phyloP scores from a whole-genome alignment of 2,797 vertebrate genomes.

The Simalia tracyae region DNA sequence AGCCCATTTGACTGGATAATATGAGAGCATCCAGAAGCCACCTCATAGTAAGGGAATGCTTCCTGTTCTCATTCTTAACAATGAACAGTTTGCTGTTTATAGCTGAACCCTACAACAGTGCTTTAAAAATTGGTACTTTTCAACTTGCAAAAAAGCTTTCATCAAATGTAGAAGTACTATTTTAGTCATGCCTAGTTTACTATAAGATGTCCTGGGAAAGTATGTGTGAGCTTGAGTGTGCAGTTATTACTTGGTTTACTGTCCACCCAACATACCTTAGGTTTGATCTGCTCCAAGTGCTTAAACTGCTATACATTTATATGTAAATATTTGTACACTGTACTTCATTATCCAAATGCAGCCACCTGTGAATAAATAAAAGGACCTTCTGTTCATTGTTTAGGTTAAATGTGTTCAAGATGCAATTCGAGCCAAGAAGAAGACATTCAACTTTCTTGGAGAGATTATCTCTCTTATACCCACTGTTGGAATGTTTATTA shows the following conservation, averaged over 20 bases:
- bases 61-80: not conserved
- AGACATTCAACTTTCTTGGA: conserved; percentile 73
- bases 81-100: not conserved
- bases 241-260: not conserved
- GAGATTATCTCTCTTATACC: conserved; percentile 71
- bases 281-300: not conserved
- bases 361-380: not conserved
- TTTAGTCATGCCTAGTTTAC: not conserved
- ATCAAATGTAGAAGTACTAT: not conserved
- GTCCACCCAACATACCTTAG: not conserved
- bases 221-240: not conserved
- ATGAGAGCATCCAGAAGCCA: not conserved
- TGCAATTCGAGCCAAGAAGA: conserved; percentile 76
- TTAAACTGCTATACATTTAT: not conserved
- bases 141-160: not conserved
- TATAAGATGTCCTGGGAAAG: not conserved
- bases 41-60: not conserved
- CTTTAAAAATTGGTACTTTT: not conserved
- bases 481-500: conserved; percentile 77
- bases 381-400: accelerated
- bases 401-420: conserved; percentile 79
- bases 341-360: not conserved
- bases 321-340: not conserved
- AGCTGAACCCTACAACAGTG: not conserved
- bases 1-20: not conserved